Evolutionary conservation across 2,888 invertebrate genomes (phyloP), one percentile per base, ranked within the genome.

Genomic region (Drosophila picticornis): DNA sequence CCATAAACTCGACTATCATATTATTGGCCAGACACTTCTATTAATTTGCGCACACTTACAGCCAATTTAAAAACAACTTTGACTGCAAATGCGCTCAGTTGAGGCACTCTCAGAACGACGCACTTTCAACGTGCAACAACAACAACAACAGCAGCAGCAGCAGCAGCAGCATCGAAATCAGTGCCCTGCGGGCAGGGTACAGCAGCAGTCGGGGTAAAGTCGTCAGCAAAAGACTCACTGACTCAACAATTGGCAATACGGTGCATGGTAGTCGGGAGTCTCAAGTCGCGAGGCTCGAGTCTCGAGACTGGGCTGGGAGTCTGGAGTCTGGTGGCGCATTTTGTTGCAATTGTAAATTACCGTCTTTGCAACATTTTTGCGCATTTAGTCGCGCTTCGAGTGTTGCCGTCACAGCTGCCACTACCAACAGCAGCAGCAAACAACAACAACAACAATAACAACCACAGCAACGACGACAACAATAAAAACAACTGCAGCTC

Each of bases 301-400:
- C 27, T 29, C 11, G 7, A 16, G 29, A 29, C 31, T 57, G 57
- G n/a, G 10, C 40, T 34, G 34, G 29, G 31, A 43, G 63, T 31
- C 50, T 27, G 50, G 31, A 53, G 53, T 52, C 38, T 55, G 27
- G 27, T 22, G 63, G 73, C 69, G 65, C 77, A 74, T 75, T 76
- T 74, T 55, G 84, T 80, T 90, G 87, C 87, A 87, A 88, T 87
- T 87, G 87, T 90, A 87, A 90, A 87, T 87, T 88, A 88, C 84
- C 74, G 84, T 83, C 90, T 90, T 88, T 88, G 90, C 87, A 86
- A 83, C 74, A 88, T 84, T 90, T 90, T 89, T 89, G 83, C 83
- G 87, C 88, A 83, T 90, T 88, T 90, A 89, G 87, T 88, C 89
- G 87, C 87, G 87, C 90, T 90, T 86, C 80, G 86, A 90, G 86